Conservation (phyloP, 2,113 vertebrate genomes). For the Pogona vitticeps region DNA sequence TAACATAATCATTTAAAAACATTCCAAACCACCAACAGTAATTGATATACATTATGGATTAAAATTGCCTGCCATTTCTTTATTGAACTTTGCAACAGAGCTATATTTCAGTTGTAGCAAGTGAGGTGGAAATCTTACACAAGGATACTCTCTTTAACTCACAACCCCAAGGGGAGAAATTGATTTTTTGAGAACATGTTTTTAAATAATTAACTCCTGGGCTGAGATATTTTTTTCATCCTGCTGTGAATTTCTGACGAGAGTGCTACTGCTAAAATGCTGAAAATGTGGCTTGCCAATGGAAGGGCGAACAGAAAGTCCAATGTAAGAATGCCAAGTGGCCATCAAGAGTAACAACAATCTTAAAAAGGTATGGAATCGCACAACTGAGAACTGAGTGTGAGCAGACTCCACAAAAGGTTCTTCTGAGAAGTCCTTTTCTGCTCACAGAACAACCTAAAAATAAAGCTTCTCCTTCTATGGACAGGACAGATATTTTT, state of each 20-base stretch:
- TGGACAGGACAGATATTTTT: background rate
- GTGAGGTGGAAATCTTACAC: slow-evolving; percentile 52
- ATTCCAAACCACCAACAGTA: slow-evolving; percentile 61
- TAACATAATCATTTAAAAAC: slow-evolving; percentile 65
- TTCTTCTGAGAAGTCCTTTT: background rate
- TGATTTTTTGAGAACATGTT: slow-evolving; percentile 51
- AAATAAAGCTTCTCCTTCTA: background rate
- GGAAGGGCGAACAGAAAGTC: slow-evolving; percentile 47
- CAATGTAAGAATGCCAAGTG: slow-evolving; percentile 32
- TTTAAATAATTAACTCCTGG: slow-evolving; percentile 67
- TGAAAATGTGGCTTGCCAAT: slow-evolving; percentile 46
- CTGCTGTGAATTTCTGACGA: slow-evolving; percentile 69
- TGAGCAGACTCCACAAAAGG: background rate
- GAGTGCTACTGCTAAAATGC: slow-evolving; percentile 47
- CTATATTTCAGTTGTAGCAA: slow-evolving; percentile 47
- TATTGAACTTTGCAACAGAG: slow-evolving; percentile 55
- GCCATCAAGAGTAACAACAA: slow-evolving; percentile 31
- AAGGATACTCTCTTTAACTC: slow-evolving; percentile 58
- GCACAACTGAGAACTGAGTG: slow-evolving; percentile 5
- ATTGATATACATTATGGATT: slow-evolving; percentile 68
- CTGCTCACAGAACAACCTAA: background rate
- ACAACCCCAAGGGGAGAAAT: slow-evolving; percentile 60
- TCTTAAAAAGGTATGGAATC: background rate
- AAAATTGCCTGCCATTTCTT: slow-evolving; percentile 67
- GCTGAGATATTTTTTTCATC: slow-evolving; percentile 60